phyloP scores from a whole-genome alignment of 2,797 vertebrate species.

The Taenioides sp. region DNA sequence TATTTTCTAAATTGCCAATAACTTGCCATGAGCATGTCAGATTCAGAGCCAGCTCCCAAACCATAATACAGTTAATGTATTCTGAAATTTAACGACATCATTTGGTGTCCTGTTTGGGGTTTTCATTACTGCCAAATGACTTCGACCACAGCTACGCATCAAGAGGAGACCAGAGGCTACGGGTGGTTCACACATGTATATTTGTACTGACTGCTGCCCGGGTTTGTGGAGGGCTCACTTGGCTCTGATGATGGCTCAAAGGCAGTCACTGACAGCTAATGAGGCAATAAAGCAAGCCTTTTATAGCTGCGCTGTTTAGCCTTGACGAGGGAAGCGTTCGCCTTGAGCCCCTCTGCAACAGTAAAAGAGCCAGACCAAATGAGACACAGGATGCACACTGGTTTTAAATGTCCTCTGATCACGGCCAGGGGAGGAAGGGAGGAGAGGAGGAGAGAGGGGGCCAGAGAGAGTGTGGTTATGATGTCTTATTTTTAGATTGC shows the following conservation, averaged over 20 bases:
- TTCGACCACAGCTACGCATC: slow-evolving; percentile 55
- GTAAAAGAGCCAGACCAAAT: slow-evolving; percentile 60
- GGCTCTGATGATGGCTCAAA: slow-evolving; percentile 74
- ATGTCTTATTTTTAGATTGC: slow-evolving; percentile 23
- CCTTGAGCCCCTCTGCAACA: slow-evolving; percentile 57
- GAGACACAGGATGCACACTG: slow-evolving; percentile 47
- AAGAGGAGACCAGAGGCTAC: slow-evolving; percentile 61
- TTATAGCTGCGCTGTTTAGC: slow-evolving; percentile 73
- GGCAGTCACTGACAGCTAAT: slow-evolving; percentile 75
- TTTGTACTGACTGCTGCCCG: slow-evolving; percentile 17
- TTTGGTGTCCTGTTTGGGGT: slow-evolving; percentile 63
- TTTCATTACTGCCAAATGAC: slow-evolving; percentile 69
- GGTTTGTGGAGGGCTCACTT: slow-evolving; percentile 51
- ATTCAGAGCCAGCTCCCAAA: slow-evolving; percentile 67
- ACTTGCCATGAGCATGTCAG: slow-evolving; percentile 62
- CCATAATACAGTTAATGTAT: slow-evolving; percentile 73
- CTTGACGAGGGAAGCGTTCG: slow-evolving; percentile 69
- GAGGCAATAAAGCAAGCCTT: slow-evolving; percentile 74
- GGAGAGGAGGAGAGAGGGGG: slow-evolving; percentile 1
- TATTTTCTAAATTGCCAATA: slow-evolving; percentile 75
- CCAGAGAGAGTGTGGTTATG: slow-evolving; percentile 11
- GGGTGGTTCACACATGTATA: slow-evolving; percentile 37
- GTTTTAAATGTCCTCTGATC: slow-evolving; percentile 58
- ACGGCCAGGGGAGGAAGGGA: slow-evolving; percentile 36
- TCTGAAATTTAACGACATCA: slow-evolving; percentile 73